Evolutionary conservation across 2,797 vertebrate species (phyloP), one percentile per base, ranked within the genome.

Genomic region (Diplodus sargus): DNA sequence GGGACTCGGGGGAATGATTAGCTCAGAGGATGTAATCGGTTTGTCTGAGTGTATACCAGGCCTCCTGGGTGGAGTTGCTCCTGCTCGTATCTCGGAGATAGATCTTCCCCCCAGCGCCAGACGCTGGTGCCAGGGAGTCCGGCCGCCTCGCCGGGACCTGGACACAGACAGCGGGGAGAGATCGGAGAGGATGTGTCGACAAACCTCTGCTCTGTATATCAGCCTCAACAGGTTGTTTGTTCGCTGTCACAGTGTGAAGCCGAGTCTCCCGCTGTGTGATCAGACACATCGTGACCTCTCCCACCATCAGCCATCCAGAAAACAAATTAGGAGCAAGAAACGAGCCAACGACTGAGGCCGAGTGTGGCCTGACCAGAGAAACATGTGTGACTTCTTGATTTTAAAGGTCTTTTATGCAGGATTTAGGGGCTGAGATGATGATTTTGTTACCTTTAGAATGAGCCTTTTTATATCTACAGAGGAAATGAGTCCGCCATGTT

Each of bases 41-140:
- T 81, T 74, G 83, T 81, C 78, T 81, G 61, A 77, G 82, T 73
- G 77, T 74, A 47, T 20, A 60, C 53, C 79, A 70, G 79, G 77
- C 71, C 82, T 78, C 78, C 74, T 90, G 95, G 95, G 95, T 95
- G 94, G 93, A 85, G 95, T 92, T 93, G 94, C 92, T 94, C 89
- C 87, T 86, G 89, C 89, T 82, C 90, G 90, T 97, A 97, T 97
- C 96, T 94, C 30, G 71, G 78, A 81, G 78, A 78, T 14, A 60
- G 90, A 97, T 96, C 96, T 97, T 95, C 96, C 94, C 90, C 6
- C 30, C 94, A 96, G 90, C 92, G 69, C 90, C 91, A 93, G 91
- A 91, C 85, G 15, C 90, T 96, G 96, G 96, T 97, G 97, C 97
- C 97, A 97, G 93, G 86, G 91, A 96, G 96, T 97, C 96, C 96